Percentiles rank a stretch among this genome's conserved stretches.
Evolutionary conservation across 2,888 invertebrate species (phyloP).

Genomic region (Trichogramma evanescens): DNA sequence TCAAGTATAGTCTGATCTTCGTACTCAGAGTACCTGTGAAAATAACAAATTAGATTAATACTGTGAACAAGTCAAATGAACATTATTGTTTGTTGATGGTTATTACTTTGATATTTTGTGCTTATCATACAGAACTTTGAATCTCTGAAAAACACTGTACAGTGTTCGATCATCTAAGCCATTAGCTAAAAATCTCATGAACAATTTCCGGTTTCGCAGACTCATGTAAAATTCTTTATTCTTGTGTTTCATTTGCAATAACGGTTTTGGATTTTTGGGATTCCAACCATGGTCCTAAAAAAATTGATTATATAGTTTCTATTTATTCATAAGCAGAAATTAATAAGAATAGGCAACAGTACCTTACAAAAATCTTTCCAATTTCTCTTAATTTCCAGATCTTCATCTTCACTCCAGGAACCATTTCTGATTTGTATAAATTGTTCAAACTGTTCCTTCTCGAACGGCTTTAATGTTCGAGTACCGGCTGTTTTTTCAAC

Average conservation of each 20-base stretch:
- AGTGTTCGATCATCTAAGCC: conserved; percentile 35
- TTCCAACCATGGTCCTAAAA: conserved; percentile 37
- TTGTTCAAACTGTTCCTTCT: conserved; percentile 27
- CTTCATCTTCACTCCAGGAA: conserved; percentile 28
- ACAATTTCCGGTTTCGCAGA: conserved; percentile 30
- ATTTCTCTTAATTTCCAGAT: conserved; percentile 32
- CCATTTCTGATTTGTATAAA: conserved; percentile 29
- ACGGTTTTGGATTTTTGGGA: conserved; percentile 25
- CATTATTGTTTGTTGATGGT: conserved; percentile 6
- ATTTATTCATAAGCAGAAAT: not conserved
- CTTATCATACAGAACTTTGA: conserved; percentile 29
- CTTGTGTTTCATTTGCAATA: conserved; percentile 29
- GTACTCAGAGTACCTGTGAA: conserved; percentile 28
- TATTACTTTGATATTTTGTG: conserved; percentile 27
- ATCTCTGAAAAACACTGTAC: conserved; percentile 41
- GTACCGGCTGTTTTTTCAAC: conserved; percentile 30
- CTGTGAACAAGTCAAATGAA: not conserved
- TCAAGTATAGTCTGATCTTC: conserved; percentile 36
- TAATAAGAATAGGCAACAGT: not conserved
- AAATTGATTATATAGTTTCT: not conserved
- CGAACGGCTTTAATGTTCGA: conserved; percentile 18
- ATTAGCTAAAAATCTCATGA: conserved; percentile 40
- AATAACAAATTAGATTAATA: not conserved
- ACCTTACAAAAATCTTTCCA: conserved; percentile 40
- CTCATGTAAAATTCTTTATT: conserved; percentile 25